Base-by-base conservation (phyloP, 2,113 vertebrate species). In the Oreocharis arfaki region DNA sequence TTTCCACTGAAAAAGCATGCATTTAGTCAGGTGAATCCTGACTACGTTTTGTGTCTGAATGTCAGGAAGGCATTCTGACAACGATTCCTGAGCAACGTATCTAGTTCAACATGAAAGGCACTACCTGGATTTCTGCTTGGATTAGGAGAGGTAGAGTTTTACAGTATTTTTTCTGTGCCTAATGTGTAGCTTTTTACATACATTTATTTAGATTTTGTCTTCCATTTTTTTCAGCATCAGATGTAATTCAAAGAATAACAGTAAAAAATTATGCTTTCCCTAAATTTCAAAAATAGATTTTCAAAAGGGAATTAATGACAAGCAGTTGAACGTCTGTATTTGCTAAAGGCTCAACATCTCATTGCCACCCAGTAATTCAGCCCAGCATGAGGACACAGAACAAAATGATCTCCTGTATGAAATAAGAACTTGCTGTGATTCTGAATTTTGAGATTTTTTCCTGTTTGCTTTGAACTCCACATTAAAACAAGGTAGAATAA, bases 401-500 rank as follows among this genome's bases (percentile, higher is more conserved):
- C 14, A 92, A 84, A 93, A 85, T 84, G 3, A 49, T 74, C 84
- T 33, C n/a, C 69, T 75, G 11, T n/a, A 24, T 75, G 76, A 93
- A 90, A 71, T 41, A 81, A 90, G 60, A 77, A 60, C 46, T 93
- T 16, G 2, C 39, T 67, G 52, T 41, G 59, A 65, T 65, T 95
- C 59, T 90, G 46, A 74, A 93, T 94, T 96, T 88, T 42, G 39
- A 8, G 83, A 92, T 71, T 16, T 70, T 88, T 91, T 93, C 35
- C 68, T 83, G 18, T 86, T 90, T 94, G 15, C 60, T 92, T 95
- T 95, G 84, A 95, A 87, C 47, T 89, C 15, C 35, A 52, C 53
- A 80, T 71, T 95, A 81, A 91, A 93, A 78, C 17, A 90, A 92
- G 37, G 27, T 67, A 81, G 59, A 86, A 87, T 60, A 87, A 89